These are phyloP conservation scores for Bombus vancouverensis DNA, from an alignment of 1,140 invertebrate genomes.

Conservation along the genomic window DNA sequence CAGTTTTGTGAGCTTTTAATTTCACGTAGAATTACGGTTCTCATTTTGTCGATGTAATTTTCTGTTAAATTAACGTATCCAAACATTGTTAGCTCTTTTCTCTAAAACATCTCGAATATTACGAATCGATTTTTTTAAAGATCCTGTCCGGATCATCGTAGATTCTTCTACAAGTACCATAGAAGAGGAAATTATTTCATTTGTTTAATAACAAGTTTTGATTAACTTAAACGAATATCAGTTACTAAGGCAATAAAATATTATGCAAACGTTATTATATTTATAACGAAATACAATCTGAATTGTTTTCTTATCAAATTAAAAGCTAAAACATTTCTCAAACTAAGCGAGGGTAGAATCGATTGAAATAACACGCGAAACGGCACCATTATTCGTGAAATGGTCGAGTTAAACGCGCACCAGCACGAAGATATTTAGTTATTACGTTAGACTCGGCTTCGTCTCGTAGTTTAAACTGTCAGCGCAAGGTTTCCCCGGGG, in stretches of 20 bases:
- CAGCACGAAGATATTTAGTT: background rate
- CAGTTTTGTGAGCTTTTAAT: background rate
- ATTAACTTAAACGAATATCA: background rate
- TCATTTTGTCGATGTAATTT: background rate
- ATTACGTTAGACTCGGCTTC: slow-evolving; percentile 35
- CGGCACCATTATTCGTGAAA: background rate
- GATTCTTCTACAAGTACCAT: background rate
- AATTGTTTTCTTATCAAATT: too few species aligned
- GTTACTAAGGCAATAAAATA: background rate
- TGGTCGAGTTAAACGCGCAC: background rate
- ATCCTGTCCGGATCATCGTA: too few species aligned
- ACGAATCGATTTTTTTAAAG: background rate
- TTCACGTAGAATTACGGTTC: background rate
- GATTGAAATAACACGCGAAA: background rate
- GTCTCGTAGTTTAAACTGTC: slow-evolving; percentile 44
- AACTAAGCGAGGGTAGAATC: background rate
- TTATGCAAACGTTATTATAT: background rate
- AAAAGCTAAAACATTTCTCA: background rate
- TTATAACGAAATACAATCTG: background rate
- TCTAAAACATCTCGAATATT: background rate
- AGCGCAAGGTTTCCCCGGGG: slow-evolving; percentile 27
- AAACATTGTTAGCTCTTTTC: background rate
- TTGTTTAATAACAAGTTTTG: background rate
- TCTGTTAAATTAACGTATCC: background rate
- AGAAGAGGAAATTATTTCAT: background rate